These are phyloP conservation scores for Illadopsis cleaveri DNA, from an alignment of 2,113 vertebrate genomes.

Conservation along the genomic window DNA sequence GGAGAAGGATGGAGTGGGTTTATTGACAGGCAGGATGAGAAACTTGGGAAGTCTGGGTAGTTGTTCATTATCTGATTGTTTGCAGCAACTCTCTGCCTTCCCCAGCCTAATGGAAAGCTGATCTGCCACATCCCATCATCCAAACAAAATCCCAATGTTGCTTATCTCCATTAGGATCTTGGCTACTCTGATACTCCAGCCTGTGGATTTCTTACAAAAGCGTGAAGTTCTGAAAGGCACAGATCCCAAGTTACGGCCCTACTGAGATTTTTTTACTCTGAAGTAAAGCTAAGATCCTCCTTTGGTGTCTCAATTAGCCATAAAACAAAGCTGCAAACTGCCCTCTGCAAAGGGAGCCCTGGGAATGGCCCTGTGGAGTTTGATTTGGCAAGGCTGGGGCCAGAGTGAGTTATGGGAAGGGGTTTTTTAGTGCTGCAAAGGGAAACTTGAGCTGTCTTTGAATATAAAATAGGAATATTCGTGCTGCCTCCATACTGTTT, in stretches of 20 bases:
- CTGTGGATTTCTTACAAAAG: not conserved
- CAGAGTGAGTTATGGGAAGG: not conserved
- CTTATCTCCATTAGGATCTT: not conserved
- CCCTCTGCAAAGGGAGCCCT: not conserved
- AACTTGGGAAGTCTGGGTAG: not conserved
- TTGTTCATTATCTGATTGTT: slow-evolving; percentile 30
- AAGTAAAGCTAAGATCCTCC: not conserved
- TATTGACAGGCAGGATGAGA: slow-evolving; percentile 24
- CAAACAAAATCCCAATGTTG: not conserved
- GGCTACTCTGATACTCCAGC: not conserved
- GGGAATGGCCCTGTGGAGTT: not conserved
- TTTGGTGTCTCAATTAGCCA: not conserved
- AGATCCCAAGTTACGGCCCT: not conserved
- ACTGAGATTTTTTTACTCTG: not conserved
- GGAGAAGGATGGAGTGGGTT: not conserved
- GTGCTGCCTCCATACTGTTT: not conserved
- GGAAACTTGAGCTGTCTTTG: not conserved
- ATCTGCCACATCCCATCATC: not conserved
- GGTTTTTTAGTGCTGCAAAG: not conserved
- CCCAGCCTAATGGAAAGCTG: not conserved
- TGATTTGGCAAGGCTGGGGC: not conserved
- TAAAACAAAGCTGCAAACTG: not conserved
- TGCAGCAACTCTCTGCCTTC: not conserved
- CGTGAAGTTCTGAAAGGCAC: not conserved
- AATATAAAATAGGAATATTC: not conserved